Evolutionary conservation across 2,797 vertebrate species (phyloP).

Genomic region (Hypotaenidia okinawae): DNA sequence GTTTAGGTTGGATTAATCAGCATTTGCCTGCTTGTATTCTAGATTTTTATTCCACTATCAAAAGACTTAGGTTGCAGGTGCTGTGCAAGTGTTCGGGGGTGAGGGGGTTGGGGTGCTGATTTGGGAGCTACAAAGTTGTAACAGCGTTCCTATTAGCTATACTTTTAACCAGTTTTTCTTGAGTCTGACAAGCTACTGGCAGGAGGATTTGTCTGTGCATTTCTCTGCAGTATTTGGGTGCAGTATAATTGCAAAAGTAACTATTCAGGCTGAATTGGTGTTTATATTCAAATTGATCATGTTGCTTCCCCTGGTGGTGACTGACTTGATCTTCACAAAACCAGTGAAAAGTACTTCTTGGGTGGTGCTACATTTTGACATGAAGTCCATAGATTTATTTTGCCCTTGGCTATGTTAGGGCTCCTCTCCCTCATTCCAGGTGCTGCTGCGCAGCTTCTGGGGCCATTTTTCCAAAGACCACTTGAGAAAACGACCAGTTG

Average conservation of each 20-base stretch:
- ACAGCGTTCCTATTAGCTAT: neutral
- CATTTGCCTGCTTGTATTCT: neutral
- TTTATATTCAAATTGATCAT: neutral
- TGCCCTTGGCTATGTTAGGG: neutral
- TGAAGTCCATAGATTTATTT: neutral
- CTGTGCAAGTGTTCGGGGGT: neutral
- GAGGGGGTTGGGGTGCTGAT: neutral
- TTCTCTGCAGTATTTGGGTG: neutral
- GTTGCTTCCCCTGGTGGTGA: neutral
- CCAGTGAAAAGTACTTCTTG: neutral
- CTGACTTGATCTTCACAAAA: neutral
- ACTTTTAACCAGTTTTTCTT: neutral
- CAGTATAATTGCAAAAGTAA: neutral
- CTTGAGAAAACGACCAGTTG: neutral
- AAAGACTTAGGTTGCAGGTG: neutral
- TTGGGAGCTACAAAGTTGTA: neutral
- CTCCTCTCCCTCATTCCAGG: fast-evolving
- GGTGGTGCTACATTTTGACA: neutral
- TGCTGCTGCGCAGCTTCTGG: neutral
- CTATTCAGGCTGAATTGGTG: neutral
- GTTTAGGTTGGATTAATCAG: neutral
- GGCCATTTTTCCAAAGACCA: neutral
- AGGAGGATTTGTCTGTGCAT: neutral
- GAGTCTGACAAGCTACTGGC: neutral
- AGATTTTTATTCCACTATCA: neutral